Evolutionary conservation across 2,888 invertebrate genomes (phyloP), one percentile per base, ranked within the genome.

Genomic region (Metacarcinus magister): DNA sequence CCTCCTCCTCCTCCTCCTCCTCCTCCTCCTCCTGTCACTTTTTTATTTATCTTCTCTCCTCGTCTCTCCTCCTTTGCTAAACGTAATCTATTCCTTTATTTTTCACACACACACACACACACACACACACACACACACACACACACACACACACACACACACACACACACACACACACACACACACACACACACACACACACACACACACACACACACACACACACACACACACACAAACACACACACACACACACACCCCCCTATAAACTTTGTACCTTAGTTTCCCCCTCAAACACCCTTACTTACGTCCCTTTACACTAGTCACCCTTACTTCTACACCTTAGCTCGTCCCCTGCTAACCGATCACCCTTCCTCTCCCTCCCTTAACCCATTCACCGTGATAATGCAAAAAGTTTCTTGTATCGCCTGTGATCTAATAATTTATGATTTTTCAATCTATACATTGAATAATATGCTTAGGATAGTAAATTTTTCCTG

Each of bases 141-240:
- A 82, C 82, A 82, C 75, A 28, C 75, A 75, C 75, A 75, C 75
- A 75, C 75, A 75, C 75, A 75, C 28, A 75, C 67, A 67, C 67
- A 67, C 67, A 67, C 67, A 67, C 67, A 67, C 67, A 67, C 67
- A 67, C 67, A 67, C 67, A 67, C 67, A 67, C 67, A 67, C 67
- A 67, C 67, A 67, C 67, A 67, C 67, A 67, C 67, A 67, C 67
- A 67, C 67, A 67, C 67, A 67, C 3, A 60, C 16, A 60, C 60
- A 60, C 60, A 60, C 67, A 67, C 67, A 67, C 67, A 67, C n/a
- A 67, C 67, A 67, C 67, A 67, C 67, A 67, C 67, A 67, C 67
- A 67, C 67, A 67, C 67, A 67, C 67, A 67, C 67, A 67, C 67
- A 67, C 67, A 67, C 67, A 67, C 67, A 67, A 19, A 67, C 67